Evolutionary conservation across 2,113 vertebrate species (phyloP).

Genomic region (Calyptommatus sinebrachiatus): DNA sequence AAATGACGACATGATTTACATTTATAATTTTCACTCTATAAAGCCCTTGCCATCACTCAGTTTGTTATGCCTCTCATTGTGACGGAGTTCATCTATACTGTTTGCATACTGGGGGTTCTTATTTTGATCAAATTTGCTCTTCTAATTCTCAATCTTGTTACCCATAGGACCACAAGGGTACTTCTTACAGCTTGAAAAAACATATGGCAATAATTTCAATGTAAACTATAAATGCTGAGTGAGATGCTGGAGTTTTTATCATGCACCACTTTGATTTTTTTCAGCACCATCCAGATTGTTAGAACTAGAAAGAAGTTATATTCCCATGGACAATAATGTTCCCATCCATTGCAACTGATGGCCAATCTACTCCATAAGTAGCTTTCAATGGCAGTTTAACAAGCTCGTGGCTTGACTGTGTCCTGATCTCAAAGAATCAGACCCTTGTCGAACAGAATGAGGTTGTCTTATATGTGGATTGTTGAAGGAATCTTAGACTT

Average conservation of each 20-base stretch:
- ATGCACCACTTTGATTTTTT: conserved; percentile 53
- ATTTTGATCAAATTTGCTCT: conserved; percentile 50
- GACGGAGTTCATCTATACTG: neutral
- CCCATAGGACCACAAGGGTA: conserved; percentile 57
- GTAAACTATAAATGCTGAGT: conserved; percentile 60
- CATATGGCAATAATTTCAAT: conserved; percentile 61
- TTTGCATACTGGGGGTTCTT: conserved; percentile 40
- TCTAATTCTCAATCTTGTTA: conserved; percentile 62
- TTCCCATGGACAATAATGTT: no score
- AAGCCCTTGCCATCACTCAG: neutral
- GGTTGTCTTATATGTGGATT: no score
- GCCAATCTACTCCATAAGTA: neutral
- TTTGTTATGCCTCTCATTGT: conserved; percentile 1
- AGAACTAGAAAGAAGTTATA: no score
- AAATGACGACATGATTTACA: neutral
- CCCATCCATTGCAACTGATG: neutral
- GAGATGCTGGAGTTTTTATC: conserved; percentile 58
- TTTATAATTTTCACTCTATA: neutral
- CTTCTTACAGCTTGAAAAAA: conserved; percentile 64
- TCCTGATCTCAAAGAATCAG: neutral
- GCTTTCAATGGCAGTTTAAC: neutral
- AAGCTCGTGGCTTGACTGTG: neutral
- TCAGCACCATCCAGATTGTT: conserved; percentile 9
- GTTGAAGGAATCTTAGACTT: neutral
- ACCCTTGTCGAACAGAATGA: no score